Percentiles rank a stretch among this genome's conserved stretches.
Evolutionary conservation across 2,888 invertebrate species (phyloP).

Genomic region (Cephus sareptanus): DNA sequence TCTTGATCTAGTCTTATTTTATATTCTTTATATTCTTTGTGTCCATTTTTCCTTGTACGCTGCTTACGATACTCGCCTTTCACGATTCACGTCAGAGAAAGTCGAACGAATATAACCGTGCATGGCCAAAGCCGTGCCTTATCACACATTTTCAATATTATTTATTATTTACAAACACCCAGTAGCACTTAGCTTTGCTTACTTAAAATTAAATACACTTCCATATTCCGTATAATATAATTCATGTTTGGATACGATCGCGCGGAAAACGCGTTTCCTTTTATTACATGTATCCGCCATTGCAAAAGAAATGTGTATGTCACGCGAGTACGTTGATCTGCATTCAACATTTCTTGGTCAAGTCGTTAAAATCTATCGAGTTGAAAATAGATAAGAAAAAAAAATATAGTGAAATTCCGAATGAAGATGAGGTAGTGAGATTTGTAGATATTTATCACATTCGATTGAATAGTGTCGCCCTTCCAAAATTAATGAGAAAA

Average conservation of each 20-base stretch:
- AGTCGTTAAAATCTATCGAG: neutral
- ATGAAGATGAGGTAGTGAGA: neutral
- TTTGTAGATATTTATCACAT: neutral
- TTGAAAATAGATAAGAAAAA: neutral
- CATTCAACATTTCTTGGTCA: neutral
- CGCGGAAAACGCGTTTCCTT: neutral
- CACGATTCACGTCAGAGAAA: slow-evolving; percentile 47
- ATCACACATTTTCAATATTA: slow-evolving; percentile 55
- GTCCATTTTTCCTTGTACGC: neutral
- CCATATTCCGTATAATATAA: neutral
- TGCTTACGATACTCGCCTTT: slow-evolving; percentile 18
- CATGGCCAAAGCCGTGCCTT: slow-evolving; percentile 62
- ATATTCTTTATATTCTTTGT: neutral
- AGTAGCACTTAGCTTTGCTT: slow-evolving; percentile 32
- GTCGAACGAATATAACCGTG: slow-evolving; percentile 57
- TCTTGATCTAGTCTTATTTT: neutral
- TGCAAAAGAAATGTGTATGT: neutral
- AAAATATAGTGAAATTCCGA: neutral
- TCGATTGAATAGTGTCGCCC: neutral
- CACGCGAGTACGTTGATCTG: neutral
- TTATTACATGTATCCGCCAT: neutral
- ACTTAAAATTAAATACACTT: slow-evolving; percentile 4
- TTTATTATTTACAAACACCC: slow-evolving; percentile 47
- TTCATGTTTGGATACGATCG: neutral
- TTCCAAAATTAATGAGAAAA: neutral